Percentiles rank a stretch among this genome's conserved stretches.
phyloP scores from a whole-genome alignment of 2,113 vertebrate genomes.

The Malurus alboscapulatus region DNA sequence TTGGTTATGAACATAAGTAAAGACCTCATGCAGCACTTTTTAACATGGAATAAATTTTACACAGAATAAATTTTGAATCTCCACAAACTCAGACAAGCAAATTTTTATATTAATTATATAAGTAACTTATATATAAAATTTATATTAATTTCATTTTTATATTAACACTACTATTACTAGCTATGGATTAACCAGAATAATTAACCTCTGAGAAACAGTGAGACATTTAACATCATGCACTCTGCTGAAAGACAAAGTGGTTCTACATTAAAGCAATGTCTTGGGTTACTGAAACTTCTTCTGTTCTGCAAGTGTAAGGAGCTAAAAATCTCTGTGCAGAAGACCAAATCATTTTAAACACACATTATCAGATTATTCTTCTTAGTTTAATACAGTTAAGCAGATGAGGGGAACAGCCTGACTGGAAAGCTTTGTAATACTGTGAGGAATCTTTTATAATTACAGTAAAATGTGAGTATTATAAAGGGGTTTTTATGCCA shows the following conservation, averaged over 20 bases:
- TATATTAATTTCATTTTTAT: not conserved
- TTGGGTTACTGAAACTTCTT: not conserved
- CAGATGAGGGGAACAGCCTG: not conserved
- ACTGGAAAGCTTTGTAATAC: not conserved
- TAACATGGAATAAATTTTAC: not conserved
- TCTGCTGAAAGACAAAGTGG: not conserved
- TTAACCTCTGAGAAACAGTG: not conserved
- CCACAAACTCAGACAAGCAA: not conserved
- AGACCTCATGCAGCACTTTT: not conserved
- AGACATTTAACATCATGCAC: not conserved
- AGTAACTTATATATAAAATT: no score
- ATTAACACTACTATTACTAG: not conserved
- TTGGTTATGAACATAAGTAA: not conserved
- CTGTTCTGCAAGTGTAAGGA: not conserved
- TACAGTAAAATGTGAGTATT: not conserved
- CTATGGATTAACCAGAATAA: not conserved
- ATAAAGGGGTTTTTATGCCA: fast-evolving
- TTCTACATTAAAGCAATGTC: not conserved
- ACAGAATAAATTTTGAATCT: not conserved
- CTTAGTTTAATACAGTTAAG: not conserved
- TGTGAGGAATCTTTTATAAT: not conserved
- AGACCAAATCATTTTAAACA: not conserved
- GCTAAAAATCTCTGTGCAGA: not conserved
- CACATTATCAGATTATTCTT: not conserved
- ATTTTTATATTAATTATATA: not conserved